Conservation (phyloP, 2,888 invertebrate species). For the Eristalis tenax region DNA sequence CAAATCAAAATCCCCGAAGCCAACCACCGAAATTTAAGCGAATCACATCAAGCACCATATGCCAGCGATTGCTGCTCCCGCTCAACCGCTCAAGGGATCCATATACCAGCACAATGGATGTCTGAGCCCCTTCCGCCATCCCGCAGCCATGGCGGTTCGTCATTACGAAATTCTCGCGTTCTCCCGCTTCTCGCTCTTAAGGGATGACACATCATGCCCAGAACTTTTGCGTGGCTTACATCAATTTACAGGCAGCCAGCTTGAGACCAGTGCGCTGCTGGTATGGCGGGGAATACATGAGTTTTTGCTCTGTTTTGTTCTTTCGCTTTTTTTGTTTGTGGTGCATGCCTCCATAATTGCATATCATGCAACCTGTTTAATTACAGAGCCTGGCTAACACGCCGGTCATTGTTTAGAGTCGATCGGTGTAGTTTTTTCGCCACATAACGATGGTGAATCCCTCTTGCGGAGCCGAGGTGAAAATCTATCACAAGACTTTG, state of each 20-base stretch:
- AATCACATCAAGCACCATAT: conserved; percentile 70
- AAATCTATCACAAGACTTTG: conserved; percentile 70
- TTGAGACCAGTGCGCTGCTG: not conserved
- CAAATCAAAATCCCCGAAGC: conserved; percentile 67
- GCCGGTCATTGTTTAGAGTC: conserved; percentile 43
- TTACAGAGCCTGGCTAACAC: conserved; percentile 49
- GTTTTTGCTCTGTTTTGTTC: not conserved
- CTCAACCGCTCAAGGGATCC: conserved; percentile 25
- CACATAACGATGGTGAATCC: conserved; percentile 60
- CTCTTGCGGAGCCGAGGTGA: conserved; percentile 31
- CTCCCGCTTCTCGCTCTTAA: conserved; percentile 4
- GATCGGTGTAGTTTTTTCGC: conserved; percentile 39
- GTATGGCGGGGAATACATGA: not conserved
- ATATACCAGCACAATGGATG: conserved; percentile 47
- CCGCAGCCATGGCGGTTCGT: not conserved
- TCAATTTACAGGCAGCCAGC: conserved; percentile 57
- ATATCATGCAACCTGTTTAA: conserved; percentile 64
- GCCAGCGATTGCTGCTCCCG: conserved; percentile 55
- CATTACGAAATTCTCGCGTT: not conserved
- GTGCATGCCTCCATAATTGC: conserved; percentile 59
- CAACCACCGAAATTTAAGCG: conserved; percentile 64
- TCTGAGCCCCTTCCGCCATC: conserved; percentile 8
- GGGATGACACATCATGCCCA: conserved; percentile 62
- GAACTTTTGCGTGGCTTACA: conserved; percentile 62
- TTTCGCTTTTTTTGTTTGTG: conserved; percentile 1